A percentile compares a stretch with the other conserved stretches of the same genome.
These are phyloP conservation scores for Rynchops niger DNA, from an alignment of 2,113 vertebrate genomes.

Conservation along the genomic window DNA sequence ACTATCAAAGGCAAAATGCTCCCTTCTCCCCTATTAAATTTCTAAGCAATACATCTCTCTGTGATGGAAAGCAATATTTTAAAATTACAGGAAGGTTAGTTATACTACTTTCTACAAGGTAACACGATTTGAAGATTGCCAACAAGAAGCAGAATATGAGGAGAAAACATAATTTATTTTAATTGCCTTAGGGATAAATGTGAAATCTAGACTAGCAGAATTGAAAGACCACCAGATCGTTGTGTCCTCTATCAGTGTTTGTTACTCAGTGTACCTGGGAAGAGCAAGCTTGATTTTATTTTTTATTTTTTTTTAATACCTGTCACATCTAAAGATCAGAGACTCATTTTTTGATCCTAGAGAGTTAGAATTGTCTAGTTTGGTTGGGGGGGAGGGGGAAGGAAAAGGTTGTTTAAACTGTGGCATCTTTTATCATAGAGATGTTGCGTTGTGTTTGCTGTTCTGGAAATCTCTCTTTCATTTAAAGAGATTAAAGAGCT, in stretches of 20 bases:
- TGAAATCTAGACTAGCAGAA: background rate
- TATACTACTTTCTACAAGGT: background rate
- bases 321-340: rapidly evolving
- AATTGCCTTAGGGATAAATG: background rate
- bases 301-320: background rate
- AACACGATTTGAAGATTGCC: background rate
- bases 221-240: background rate
- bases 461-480: background rate
- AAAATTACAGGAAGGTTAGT: too few species aligned
- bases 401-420: background rate
- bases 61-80: too few species aligned
- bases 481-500: constrained; percentile 32
- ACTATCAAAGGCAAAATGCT: too few species aligned
- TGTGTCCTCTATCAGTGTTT: background rate
- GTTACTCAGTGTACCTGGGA: background rate
- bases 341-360: background rate
- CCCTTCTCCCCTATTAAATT: too few species aligned
- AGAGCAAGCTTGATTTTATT: background rate
- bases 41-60: too few species aligned
- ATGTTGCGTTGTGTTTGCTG: background rate
- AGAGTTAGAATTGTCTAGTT: background rate
- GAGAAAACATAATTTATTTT: background rate
- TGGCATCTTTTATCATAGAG: background rate
- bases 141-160: background rate
- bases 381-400: background rate